These are phyloP conservation scores for Cisticola juncidis DNA, from an alignment of 2,113 vertebrate species.

Conservation along the genomic window DNA sequence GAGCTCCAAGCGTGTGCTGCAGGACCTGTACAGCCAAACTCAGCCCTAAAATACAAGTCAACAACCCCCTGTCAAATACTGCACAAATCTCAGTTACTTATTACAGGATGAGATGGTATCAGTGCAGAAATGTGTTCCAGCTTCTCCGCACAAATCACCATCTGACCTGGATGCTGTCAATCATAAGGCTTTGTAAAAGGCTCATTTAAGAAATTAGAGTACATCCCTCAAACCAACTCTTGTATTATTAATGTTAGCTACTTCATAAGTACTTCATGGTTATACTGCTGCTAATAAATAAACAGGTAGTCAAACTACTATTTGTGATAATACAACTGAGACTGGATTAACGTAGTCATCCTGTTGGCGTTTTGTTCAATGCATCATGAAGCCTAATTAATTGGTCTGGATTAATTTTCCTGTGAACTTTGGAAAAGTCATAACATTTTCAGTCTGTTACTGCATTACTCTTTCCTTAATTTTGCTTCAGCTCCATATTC, in stretches of 20 bases:
- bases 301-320: neutral
- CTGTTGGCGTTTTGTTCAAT: neutral
- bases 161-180: neutral
- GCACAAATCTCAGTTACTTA: neutral
- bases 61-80: neutral
- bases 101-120: neutral
- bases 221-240: neutral
- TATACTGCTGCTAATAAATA: neutral
- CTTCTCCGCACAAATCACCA: neutral
- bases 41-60: neutral
- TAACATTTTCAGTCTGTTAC: neutral
- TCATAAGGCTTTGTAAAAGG: neutral
- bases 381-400: neutral
- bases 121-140: neutral
- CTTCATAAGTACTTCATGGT: neutral
- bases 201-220: neutral
- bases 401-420: neutral
- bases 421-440: neutral
- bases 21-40: no score
- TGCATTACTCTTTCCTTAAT: neutral
- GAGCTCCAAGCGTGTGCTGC: accelerated
- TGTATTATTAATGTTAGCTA: neutral
- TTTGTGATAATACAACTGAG: neutral
- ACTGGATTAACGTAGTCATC: neutral
- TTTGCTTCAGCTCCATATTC: neutral